phyloP scores from a whole-genome alignment of 2,888 invertebrate species.

The Lymantria dispar region DNA sequence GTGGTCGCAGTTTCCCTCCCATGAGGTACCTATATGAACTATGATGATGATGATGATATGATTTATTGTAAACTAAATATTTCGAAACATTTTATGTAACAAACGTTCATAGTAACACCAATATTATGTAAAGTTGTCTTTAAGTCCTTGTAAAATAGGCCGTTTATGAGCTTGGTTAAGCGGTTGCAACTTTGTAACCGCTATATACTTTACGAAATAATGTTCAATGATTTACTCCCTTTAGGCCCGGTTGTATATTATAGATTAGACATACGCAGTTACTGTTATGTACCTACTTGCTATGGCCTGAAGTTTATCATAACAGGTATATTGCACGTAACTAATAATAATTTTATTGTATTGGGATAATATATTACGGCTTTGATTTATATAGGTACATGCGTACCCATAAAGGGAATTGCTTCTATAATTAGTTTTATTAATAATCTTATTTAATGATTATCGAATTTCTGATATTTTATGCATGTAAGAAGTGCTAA shows the following conservation, averaged over 20 bases:
- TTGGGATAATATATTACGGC: background rate
- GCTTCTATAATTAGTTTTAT: background rate
- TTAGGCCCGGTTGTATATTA: background rate
- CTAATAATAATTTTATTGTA: background rate
- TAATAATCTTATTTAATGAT: background rate
- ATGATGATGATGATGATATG: too few relatives aligned
- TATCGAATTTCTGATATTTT: background rate
- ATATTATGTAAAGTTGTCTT: conserved; percentile 20
- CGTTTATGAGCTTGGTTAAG: conserved; percentile 20
- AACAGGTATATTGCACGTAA: background rate
- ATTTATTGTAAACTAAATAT: too few relatives aligned
- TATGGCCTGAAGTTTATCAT: background rate
- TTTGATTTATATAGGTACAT: background rate
- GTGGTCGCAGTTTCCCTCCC: too few relatives aligned
- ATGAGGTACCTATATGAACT: too few relatives aligned
- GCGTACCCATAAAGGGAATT: background rate
- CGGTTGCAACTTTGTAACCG: conserved; percentile 25
- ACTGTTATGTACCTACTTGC: too few relatives aligned
- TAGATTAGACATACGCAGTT: too few relatives aligned
- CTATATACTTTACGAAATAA: conserved; percentile 4
- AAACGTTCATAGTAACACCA: too few relatives aligned
- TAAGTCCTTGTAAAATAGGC: conserved; percentile 27
- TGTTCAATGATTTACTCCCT: conserved; percentile 20
- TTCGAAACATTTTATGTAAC: too few relatives aligned
- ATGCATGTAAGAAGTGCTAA: background rate